Conservation (phyloP, 2,113 vertebrate genomes). For the Otus sunia region DNA sequence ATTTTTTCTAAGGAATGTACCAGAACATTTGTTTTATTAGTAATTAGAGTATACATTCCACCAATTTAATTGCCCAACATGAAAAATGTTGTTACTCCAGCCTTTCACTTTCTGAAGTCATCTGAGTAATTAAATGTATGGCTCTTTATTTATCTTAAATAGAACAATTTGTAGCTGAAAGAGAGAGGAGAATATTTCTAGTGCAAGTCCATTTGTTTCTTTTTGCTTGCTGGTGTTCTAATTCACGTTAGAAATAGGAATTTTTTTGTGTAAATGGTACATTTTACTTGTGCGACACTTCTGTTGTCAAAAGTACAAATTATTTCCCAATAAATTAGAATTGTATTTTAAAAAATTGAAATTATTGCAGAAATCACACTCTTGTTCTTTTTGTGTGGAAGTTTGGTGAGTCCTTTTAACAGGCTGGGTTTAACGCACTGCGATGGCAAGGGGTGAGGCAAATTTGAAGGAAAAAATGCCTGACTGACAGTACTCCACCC, state of each 20-base stretch:
- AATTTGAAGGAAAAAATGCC: constrained; percentile 43
- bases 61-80: background rate
- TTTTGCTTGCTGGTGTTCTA: background rate
- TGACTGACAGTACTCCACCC: constrained; percentile 53
- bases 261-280: background rate
- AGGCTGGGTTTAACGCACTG: background rate
- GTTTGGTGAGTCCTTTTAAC: background rate
- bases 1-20: background rate
- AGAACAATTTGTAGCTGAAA: background rate
- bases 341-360: background rate
- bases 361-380: background rate
- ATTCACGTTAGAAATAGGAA: background rate
- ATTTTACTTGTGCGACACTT: background rate
- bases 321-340: background rate
- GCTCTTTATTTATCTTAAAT: background rate
- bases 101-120: background rate
- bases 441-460: background rate
- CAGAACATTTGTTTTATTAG: background rate
- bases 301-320: background rate
- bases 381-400: background rate
- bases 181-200: background rate
- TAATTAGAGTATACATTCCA: background rate
- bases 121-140: background rate
- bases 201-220: background rate
- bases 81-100: background rate